A percentile compares a stretch with the other conserved stretches of the same genome.
These are phyloP conservation scores for Podarcis siculus DNA, from an alignment of 2,797 vertebrate species.

Conservation along the genomic window DNA sequence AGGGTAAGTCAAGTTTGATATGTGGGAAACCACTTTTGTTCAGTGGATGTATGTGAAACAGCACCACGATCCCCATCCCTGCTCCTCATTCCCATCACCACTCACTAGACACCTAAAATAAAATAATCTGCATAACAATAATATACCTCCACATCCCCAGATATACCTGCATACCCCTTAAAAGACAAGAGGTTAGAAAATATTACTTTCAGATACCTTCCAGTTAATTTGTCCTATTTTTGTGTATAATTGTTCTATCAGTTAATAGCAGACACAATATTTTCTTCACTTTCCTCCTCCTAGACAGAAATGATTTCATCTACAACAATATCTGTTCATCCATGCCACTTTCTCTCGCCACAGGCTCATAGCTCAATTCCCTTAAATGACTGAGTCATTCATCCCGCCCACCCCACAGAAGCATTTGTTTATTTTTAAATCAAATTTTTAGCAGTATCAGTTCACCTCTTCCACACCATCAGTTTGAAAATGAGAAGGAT, in stretches of 20 bases:
- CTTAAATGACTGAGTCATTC: too few relatives aligned
- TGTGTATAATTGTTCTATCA: not conserved
- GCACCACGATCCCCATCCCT: not conserved
- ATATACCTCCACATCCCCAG: not conserved
- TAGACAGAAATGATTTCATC: too few relatives aligned
- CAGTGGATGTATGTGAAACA: not conserved
- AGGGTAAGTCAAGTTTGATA: not conserved
- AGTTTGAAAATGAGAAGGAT: too few relatives aligned
- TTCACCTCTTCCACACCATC: too few relatives aligned
- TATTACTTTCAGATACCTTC: not conserved
- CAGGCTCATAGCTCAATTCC: too few relatives aligned
- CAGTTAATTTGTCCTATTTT: not conserved
- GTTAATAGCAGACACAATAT: too few relatives aligned
- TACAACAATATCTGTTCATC: too few relatives aligned
- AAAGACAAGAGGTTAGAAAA: not conserved
- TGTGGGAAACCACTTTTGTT: not conserved
- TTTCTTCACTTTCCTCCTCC: too few relatives aligned
- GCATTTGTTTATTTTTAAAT: too few relatives aligned
- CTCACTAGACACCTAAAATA: not conserved
- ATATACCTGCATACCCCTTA: not conserved
- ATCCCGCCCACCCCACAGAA: too few relatives aligned
- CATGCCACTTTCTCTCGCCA: too few relatives aligned
- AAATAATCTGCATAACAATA: not conserved
- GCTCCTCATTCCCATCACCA: not conserved
- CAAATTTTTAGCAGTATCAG: too few relatives aligned